Base-by-base conservation (phyloP, 2,888 invertebrate species). In the Megaustenia siamemsis region DNA sequence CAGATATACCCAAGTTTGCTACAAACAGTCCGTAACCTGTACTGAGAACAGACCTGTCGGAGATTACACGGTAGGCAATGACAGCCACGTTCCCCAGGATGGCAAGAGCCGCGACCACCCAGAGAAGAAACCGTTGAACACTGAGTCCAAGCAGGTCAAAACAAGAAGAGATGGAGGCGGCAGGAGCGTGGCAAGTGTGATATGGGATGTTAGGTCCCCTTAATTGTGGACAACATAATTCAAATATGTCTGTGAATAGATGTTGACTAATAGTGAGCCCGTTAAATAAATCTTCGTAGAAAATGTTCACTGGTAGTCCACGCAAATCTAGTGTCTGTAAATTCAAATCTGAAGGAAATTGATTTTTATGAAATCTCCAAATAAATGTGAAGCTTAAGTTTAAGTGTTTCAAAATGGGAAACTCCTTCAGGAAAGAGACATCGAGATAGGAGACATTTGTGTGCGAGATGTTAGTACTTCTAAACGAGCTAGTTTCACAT, bases 121-220 rank as follows among this genome's bases (percentile, higher is more conserved):
- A 90, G 35, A 90, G 84, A 45, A 87, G 71, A 4, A 85, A 66
- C 38, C 88, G 78, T 12, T 89, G 82, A 24, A 82, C 60, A 10
- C 77, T 71, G 32, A 87, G 83, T 35, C 84, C 79, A 86, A 90
- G 87, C 40, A 90, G 85, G 73, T 90, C 89, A 24, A 82, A 86
- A 69, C 90, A 90, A 24, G 90, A 89, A n/a, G 89, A 88, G 73
- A 90, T 83, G 15, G 80, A 75, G 80, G 88, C 88, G 28, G 88
- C 87, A 45, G 87, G 78, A 56, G 87, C 66, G 35, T 78, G 66
- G 75, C 88, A 87, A 0, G 76, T 73, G 8, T 66, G n/a, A 24
- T 43, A 43, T 18, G 60, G 60, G 4, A 49, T 78, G 0, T 28
- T 56, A 1, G n/a, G 32, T 18, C 60, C 68, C 28, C 60, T 68